Evolutionary conservation across 1,140 invertebrate species (phyloP).

Genomic region (silkworm (Bombyx mori)): ASM3026992v2 NC_085121.1:4295501-4296000

Average conservation of each 20-base stretch:
- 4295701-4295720: constrained; percentile 9
- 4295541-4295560: too few relatives aligned
- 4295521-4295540: too few relatives aligned
- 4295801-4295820: constrained; percentile 6
- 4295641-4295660: background rate
- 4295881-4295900: background rate
- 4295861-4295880: too few relatives aligned
- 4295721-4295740: constrained; percentile 9
- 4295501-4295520: too few relatives aligned
- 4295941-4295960: too few relatives aligned
- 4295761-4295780: constrained; percentile 17
- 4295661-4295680: background rate
- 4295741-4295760: constrained; percentile 16
- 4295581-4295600: too few relatives aligned
- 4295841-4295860: constrained; percentile 1
- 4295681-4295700: constrained; percentile 10
- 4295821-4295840: constrained; percentile 7
- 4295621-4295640: too few relatives aligned
- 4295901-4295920: constrained; percentile 2
- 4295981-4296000: background rate
- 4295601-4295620: too few relatives aligned
- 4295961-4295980: too few relatives aligned
- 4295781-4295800: constrained; percentile 19
- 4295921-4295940: background rate
- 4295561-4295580: too few relatives aligned